These are phyloP conservation scores for Calliopum simillimum DNA, from an alignment of 2,888 invertebrate genomes.

Conservation along the genomic window DNA sequence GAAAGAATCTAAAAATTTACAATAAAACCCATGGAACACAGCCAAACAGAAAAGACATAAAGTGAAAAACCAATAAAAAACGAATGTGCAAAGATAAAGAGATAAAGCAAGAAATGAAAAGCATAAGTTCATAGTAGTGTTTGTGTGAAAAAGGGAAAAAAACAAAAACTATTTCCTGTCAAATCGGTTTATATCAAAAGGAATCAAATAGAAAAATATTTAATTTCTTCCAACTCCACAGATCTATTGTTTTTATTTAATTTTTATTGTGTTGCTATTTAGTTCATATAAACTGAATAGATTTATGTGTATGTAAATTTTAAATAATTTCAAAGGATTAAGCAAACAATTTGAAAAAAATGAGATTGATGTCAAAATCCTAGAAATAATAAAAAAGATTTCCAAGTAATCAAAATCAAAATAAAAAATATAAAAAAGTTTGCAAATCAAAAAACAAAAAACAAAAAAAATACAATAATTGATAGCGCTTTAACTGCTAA, in stretches of 20 bases:
- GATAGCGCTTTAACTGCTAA: conserved; percentile 34
- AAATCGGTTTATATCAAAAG: not conserved
- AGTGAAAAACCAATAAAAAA: conserved; percentile 13
- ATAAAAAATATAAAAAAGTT: conserved; percentile 14
- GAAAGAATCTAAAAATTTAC: conserved; percentile 6
- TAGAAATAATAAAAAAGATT: not conserved
- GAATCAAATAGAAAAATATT: too few relatives aligned
- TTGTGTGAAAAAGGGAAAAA: not conserved
- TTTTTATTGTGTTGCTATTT: too few relatives aligned
- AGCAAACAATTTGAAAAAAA: too few relatives aligned
- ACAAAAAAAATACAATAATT: conserved; percentile 36
- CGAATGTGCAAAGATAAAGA: conserved; percentile 20
- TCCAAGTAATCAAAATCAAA: conserved; percentile 8
- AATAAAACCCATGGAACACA: conserved; percentile 9
- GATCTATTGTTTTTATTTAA: too few relatives aligned
- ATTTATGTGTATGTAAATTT: too few relatives aligned
- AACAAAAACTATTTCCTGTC: not conserved
- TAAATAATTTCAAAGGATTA: too few relatives aligned
- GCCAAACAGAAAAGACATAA: conserved; percentile 11
- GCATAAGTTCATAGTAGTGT: conserved; percentile 34
- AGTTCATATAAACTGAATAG: too few relatives aligned
- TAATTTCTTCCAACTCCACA: too few relatives aligned
- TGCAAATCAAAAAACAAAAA: too few relatives aligned
- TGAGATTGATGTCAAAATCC: too few relatives aligned
- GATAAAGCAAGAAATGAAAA: conserved; percentile 10